Conservation (phyloP, 2,888 invertebrate genomes). For the Drosophila meridiana region DNA sequence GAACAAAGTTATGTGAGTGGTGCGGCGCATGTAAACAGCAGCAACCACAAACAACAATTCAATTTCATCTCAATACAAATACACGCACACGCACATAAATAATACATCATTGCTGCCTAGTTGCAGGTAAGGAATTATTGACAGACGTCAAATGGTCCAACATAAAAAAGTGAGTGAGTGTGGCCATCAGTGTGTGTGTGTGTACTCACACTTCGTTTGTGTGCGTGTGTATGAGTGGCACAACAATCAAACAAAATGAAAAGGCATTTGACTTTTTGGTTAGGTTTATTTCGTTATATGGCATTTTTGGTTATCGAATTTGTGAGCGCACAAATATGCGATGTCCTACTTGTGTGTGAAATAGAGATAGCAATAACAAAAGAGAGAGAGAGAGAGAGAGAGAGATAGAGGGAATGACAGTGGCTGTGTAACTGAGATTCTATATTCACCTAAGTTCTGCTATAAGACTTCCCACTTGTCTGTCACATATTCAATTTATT, state of each 20-base stretch:
- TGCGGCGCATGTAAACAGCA: conserved; percentile 47
- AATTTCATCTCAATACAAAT: conserved; percentile 70
- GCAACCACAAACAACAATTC: conserved; percentile 69
- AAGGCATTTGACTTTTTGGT: conserved; percentile 69
- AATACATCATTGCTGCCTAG: conserved; percentile 54
- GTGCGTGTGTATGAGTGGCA: conserved; percentile 26
- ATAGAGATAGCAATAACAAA: conserved; percentile 18
- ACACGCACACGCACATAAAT: conserved; percentile 54
- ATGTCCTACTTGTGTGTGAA: conserved; percentile 13
- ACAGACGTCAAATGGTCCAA: conserved; percentile 54
- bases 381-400: neutral
- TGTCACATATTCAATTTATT: conserved; percentile 73
- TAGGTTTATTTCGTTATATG: conserved; percentile 70
- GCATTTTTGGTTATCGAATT: conserved; percentile 60
- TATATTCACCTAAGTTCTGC: conserved; percentile 38
- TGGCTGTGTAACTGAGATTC: conserved; percentile 51
- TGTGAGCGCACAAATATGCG: conserved; percentile 48
- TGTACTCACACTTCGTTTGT: neutral
- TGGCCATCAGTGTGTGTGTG: conserved; percentile 1
- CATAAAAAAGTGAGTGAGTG: conserved; percentile 15
- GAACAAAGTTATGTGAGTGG: conserved; percentile 37
- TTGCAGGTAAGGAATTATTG: conserved; percentile 63
- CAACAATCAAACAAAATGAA: conserved; percentile 67
- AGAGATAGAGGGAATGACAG: neutral
- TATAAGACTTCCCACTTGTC: conserved; percentile 43